Evolutionary conservation across 2,888 invertebrate species (phyloP).

Genomic region (Capitulum mitella): DNA sequence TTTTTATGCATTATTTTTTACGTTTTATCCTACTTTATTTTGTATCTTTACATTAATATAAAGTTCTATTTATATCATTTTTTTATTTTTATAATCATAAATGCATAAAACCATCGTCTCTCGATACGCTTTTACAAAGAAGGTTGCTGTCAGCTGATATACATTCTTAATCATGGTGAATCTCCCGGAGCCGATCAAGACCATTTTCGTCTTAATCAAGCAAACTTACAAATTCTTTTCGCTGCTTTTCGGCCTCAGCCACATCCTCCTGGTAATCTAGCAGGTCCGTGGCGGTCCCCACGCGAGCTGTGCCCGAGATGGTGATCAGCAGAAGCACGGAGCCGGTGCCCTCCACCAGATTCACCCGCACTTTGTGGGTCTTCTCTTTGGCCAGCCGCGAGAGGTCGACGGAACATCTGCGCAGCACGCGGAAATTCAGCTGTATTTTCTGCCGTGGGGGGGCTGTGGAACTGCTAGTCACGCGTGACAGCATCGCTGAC

Average conservation of each 20-base stretch:
- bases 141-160: not conserved
- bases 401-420: no score
- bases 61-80: no score
- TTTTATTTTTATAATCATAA: no score
- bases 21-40: no score
- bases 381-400: conserved; percentile 73
- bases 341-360: conserved; percentile 79
- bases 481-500: no score
- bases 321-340: conserved; percentile 76
- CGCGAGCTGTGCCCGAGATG: conserved; percentile 87
- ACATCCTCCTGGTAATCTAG: conserved; percentile 74
- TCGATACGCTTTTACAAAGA: no score
- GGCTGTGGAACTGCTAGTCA: no score
- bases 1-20: no score
- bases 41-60: no score
- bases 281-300: conserved; percentile 84
- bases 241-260: conserved; percentile 56
- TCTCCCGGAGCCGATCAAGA: not conserved
- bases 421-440: no score
- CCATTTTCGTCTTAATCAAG: not conserved
- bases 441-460: no score
- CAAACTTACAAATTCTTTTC: conserved; percentile 61
- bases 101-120: no score
- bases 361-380: conserved; percentile 81
- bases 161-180: not conserved